Evolutionary conservation across 2,113 vertebrate species (phyloP).

Genomic region (Trachemys scripta): DNA sequence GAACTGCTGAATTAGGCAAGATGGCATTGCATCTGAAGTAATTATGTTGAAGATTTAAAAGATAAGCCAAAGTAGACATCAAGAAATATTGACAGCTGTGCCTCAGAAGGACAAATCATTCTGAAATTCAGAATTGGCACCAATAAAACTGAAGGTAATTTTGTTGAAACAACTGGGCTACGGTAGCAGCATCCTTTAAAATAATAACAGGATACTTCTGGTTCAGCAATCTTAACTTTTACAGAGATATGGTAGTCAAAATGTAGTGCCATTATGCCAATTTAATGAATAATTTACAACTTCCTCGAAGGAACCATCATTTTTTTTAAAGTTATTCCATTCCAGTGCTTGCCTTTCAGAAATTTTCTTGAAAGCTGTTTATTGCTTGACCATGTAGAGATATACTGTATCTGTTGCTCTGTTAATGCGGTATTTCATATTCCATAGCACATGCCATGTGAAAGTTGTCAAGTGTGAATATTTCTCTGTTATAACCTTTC

Average conservation of each 20-base stretch:
- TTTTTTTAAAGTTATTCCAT: not conserved
- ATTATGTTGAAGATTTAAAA: not conserved
- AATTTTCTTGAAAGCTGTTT: not conserved
- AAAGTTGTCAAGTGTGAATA: fast-evolving
- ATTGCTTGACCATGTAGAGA: not conserved
- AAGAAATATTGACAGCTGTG: not conserved
- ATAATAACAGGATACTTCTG: not conserved
- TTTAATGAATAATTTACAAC: not conserved
- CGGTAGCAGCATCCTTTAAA: not conserved
- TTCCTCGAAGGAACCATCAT: fast-evolving
- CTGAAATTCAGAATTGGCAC: not conserved
- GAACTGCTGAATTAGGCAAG: not conserved
- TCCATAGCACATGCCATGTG: not conserved
- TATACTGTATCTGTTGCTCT: not conserved
- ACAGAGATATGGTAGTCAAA: not conserved
- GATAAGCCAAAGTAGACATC: not conserved
- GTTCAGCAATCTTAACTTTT: not conserved
- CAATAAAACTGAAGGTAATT: not conserved
- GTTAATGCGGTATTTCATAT: not conserved
- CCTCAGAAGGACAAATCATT: not conserved
- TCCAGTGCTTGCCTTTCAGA: not conserved
- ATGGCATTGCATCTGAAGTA: not conserved
- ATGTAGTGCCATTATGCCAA: not conserved
- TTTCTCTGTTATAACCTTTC: not conserved
- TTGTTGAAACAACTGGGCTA: not conserved